phyloP scores from a whole-genome alignment of 2,797 vertebrate species.

The Acrocephalus scirpaceus region DNA sequence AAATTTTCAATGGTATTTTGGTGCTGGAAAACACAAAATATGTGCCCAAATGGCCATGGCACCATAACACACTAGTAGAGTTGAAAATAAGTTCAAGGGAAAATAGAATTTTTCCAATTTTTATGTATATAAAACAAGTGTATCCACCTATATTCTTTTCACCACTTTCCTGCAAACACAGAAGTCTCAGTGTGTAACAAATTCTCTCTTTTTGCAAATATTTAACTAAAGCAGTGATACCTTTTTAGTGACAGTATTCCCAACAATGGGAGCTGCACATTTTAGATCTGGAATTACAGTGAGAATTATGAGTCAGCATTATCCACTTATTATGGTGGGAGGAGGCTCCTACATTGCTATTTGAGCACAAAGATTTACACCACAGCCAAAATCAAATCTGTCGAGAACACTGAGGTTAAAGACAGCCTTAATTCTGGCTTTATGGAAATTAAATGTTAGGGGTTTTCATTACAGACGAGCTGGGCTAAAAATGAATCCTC shows the following conservation, averaged over 20 bases:
- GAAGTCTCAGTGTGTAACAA: neutral
- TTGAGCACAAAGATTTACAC: slow-evolving; percentile 33
- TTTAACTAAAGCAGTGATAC: neutral
- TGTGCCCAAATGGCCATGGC: neutral
- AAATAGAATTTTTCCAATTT: neutral
- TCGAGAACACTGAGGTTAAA: neutral
- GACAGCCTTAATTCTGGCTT: slow-evolving; percentile 28
- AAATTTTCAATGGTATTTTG: neutral
- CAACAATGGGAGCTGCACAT: neutral
- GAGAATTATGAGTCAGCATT: slow-evolving; percentile 23
- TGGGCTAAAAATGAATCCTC: slow-evolving; percentile 56
- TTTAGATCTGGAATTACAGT: neutral
- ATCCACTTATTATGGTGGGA: neutral
- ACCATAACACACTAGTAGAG: neutral
- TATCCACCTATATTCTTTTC: neutral
- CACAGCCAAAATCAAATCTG: neutral
- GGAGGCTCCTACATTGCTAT: neutral
- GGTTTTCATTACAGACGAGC: slow-evolving; percentile 16
- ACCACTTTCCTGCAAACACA: neutral
- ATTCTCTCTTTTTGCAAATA: neutral
- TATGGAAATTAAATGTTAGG: slow-evolving; percentile 20
- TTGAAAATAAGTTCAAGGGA: neutral
- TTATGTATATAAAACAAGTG: neutral
- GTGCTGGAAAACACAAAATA: neutral
- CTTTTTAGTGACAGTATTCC: neutral